Base-by-base conservation (phyloP, 1,140 invertebrate genomes). In the Cryptotermes secundus region DNA sequence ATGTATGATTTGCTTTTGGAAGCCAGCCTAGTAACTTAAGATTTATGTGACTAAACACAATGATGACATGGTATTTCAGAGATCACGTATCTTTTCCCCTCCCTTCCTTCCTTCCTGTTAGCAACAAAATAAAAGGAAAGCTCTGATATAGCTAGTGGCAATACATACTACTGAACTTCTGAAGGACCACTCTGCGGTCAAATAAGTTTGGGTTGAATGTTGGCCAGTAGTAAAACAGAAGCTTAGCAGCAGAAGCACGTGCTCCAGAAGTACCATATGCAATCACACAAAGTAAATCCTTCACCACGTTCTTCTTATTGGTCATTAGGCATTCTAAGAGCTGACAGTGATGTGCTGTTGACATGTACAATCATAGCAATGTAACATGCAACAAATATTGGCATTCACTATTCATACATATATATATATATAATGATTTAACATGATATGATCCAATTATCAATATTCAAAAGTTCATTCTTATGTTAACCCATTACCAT, bases 191-290 rank as follows among this genome's bases (percentile, higher is more conserved):
- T 88, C 96, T 95, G 80, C 97, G 92, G 89, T 99, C 98, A 87
- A 97, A 96, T 4, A 98, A 92, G 88, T 96, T 96, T 34, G 97
- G 96, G 91, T 99, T 98, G 86, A 99, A 96, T 4, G 98, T 95
- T n/a, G 99, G 99, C 98, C 99, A 99, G 89, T 99, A 99, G 90
- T 99, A 98, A 90, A 99, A 99, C 31, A 99, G 92, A 36, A 99
- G 92, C 91, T 99, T 99, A 79, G 97, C 97, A 31, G 99, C 98
- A 4, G 97, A 97, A 81, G 96, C 93, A 85, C 97, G 91, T 0
- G 98, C 96, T 81, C 95, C 94, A 84, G 96, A 94, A 2, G 98
- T 98, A 24, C 99, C 99, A 90, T 99, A 98, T 22, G 98, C 98
- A 86, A 99, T 97, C 24, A 99, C 97, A 88, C 96, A 97, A 14